Evolutionary conservation across 2,113 vertebrate genomes (phyloP), one percentile per base, ranked within the genome.

Genomic region (Castor canadensis): DNA sequence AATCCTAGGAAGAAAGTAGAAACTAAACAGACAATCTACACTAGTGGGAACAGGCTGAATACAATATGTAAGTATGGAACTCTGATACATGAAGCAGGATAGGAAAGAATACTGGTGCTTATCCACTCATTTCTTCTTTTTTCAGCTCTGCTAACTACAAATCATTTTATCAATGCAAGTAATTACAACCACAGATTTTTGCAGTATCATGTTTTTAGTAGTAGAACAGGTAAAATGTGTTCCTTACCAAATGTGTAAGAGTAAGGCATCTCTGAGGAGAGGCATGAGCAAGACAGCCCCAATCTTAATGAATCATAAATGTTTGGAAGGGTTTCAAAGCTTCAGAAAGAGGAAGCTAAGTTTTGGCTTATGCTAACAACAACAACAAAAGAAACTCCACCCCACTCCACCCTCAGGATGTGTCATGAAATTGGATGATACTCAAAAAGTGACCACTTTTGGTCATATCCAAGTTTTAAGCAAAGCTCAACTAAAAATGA

Each of bases 361-460:
- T 76, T 94, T 82, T 93, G 93, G 84, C 66, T 96, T 93, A 91
- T 62, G 73, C 47, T 95, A 96, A 97, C 71, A 93, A 95, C 69
- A 94, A 95, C 91, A 97, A 96, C 84, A 97, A 96, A 96, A 96
- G 93, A 96, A 89, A 96, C 75, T 72, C 97, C 83, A 96, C 89
- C 91, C 79, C 76, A 91, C 79, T 93, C 91, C 94, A 96, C 89
- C 93, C 95, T 91, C 12, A 26, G 82, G 83, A 83, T 96, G 93
- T 95, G 89, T 98, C 88, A 97, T 77, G 47, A 93, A 97, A 95
- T 1, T 97, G 94, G 96, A 97, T 40, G 91, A 81, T 93, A 93
- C 91, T 96, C 89, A 96, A 95, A 93, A 30, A 95, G 28, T 96
- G 91, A 92, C 40, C 69, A 58, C 83, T 93, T 94, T 79, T 82